Evolutionary conservation across 2,888 invertebrate species (phyloP).

Genomic region (Deilephila elpenor): DNA sequence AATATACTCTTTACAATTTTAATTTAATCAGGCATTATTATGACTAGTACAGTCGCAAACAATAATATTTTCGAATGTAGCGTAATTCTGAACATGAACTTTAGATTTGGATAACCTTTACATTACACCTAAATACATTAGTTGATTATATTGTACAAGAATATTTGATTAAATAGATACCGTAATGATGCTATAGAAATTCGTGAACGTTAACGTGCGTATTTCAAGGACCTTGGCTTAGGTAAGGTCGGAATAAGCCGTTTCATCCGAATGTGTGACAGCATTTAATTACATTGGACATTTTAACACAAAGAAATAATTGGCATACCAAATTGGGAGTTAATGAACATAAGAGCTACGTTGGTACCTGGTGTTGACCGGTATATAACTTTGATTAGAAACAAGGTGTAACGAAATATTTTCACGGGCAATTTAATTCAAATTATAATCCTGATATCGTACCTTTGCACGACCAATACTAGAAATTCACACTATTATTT

Average conservation of each 20-base stretch:
- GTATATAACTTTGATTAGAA: background rate
- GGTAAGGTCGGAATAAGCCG: constrained; percentile 12
- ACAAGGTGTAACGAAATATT: no score
- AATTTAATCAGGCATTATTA: no score
- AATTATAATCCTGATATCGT: no score
- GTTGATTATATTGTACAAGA: constrained; percentile 26
- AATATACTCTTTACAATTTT: no score
- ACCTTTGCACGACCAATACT: no score
- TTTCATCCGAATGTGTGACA: background rate
- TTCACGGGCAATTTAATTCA: no score
- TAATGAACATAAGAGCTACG: background rate
- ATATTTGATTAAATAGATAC: constrained; percentile 26
- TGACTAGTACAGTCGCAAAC: background rate
- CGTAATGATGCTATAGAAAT: constrained; percentile 37
- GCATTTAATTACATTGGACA: background rate
- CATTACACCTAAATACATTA: constrained; percentile 24
- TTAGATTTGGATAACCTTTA: constrained; percentile 10
- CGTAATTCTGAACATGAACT: constrained; percentile 3
- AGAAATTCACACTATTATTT: no score
- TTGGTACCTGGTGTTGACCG: background rate
- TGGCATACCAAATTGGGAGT: background rate
- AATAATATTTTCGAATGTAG: background rate
- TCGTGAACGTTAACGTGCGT: constrained; percentile 35
- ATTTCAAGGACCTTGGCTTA: constrained; percentile 41
- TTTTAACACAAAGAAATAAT: background rate